Conservation (phyloP, 2,113 vertebrate genomes). For the Engystomops pustulosus region DNA sequence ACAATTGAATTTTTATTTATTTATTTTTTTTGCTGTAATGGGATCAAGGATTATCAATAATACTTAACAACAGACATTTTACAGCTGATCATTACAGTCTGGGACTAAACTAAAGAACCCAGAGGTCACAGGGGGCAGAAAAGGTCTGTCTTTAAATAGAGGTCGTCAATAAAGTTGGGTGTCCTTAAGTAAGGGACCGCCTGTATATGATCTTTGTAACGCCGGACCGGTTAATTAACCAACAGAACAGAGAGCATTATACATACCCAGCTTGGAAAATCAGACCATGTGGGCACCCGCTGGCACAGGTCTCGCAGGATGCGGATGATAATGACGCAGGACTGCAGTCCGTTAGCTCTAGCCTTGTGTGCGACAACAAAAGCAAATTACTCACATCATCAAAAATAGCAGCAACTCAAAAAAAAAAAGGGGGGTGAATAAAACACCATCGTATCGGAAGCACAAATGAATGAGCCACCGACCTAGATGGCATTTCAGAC, state of each 20-base stretch:
- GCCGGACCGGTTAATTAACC: no score
- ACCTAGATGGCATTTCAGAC: conserved; percentile 96
- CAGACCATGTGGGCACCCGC: conserved; percentile 93
- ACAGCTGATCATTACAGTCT: no score
- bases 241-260: neutral
- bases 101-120: no score
- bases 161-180: no score
- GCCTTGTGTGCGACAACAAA: conserved; percentile 93
- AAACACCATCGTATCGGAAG: conserved; percentile 69
- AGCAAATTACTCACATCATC: conserved; percentile 77
- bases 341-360: conserved; percentile 98
- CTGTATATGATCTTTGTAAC: no score
- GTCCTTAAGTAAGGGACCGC: no score
- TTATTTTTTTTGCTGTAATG: no score
- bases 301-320: conserved; percentile 98
- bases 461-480: conserved; percentile 85
- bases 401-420: conserved; percentile 58
- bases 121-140: no score
- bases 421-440: conserved; percentile 72
- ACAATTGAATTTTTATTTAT: no score
- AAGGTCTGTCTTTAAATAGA: no score
- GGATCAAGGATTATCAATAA: no score
- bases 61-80: no score
- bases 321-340: conserved; percentile 97
- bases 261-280: conserved; percentile 98